A percentile compares a stretch with the other conserved stretches of the same genome.
These are phyloP conservation scores for Thelaira solivaga DNA, from an alignment of 2,888 invertebrate species.

Conservation along the genomic window DNA sequence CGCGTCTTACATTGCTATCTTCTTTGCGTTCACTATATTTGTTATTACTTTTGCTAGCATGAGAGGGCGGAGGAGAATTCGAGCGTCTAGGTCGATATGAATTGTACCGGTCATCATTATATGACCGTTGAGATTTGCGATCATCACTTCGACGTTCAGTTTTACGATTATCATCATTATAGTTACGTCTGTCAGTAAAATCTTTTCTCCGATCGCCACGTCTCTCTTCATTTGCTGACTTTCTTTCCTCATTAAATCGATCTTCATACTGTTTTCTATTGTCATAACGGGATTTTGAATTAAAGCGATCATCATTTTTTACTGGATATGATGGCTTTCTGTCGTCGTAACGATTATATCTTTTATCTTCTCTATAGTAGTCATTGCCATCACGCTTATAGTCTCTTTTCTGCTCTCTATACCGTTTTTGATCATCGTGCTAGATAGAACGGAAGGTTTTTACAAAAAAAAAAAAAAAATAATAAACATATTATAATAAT, in stretches of 20 bases:
- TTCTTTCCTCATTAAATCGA: slow-evolving; percentile 59
- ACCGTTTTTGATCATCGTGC: slow-evolving; percentile 50
- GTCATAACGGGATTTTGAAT: slow-evolving; percentile 58
- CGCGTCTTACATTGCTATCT: slow-evolving; percentile 40
- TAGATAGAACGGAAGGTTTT: neutral
- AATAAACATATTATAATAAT: no score
- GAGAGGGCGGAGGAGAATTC: slow-evolving; percentile 48
- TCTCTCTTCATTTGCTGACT: slow-evolving; percentile 56
- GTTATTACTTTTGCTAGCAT: slow-evolving; percentile 24
- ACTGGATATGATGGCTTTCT: slow-evolving; percentile 24
- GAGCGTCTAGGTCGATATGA: slow-evolving; percentile 62
- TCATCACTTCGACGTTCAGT: slow-evolving; percentile 51
- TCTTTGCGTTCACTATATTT: slow-evolving; percentile 47
- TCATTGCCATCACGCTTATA: slow-evolving; percentile 53
- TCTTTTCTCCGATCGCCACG: slow-evolving; percentile 54
- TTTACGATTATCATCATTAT: slow-evolving; percentile 39
- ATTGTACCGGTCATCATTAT: slow-evolving; percentile 46
- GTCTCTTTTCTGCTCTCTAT: slow-evolving; percentile 57
- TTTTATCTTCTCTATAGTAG: slow-evolving; percentile 64
- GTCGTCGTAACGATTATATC: slow-evolving; percentile 62
- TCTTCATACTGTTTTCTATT: slow-evolving; percentile 61
- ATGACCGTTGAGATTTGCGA: slow-evolving; percentile 53
- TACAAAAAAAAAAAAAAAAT: no score
- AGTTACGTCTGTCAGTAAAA: slow-evolving; percentile 33
- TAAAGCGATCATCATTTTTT: slow-evolving; percentile 48